A percentile compares a stretch with the other conserved stretches of the same genome.
Evolutionary conservation across 2,113 vertebrate species (phyloP).

Genomic region (Probosciger aterrimus): DNA sequence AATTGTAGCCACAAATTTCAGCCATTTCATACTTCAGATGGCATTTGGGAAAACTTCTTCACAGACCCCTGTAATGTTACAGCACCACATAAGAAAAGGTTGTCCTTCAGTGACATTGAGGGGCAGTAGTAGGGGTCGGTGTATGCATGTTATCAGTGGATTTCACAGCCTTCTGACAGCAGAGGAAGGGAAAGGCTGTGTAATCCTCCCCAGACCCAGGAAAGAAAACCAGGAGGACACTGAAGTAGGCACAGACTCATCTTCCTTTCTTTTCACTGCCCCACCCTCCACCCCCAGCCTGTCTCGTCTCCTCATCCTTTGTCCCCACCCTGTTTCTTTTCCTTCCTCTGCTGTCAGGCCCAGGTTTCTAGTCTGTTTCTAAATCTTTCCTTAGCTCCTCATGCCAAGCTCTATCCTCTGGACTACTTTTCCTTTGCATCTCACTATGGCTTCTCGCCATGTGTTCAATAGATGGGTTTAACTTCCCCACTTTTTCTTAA

Average conservation of each 20-base stretch:
- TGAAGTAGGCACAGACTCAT: slow-evolving; percentile 54
- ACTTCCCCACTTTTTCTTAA: not conserved
- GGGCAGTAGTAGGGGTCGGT: not conserved
- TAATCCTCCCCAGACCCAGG: not conserved
- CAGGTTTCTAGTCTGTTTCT: slow-evolving; percentile 54
- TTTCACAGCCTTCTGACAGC: not conserved
- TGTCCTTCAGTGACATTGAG: accelerated
- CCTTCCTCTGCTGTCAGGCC: not conserved
- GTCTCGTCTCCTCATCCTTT: slow-evolving; percentile 29
- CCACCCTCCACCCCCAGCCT: slow-evolving; percentile 47
- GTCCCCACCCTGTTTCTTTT: slow-evolving; percentile 53
- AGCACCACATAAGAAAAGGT: not conserved
- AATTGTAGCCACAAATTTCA: not conserved
- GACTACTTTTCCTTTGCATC: not conserved
- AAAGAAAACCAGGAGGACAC: slow-evolving; percentile 36
- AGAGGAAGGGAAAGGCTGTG: not conserved
- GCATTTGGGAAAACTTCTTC: not conserved
- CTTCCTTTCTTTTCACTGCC: slow-evolving; percentile 39
- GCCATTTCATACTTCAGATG: not conserved
- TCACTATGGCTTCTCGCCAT: not conserved
- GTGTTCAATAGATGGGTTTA: not conserved
- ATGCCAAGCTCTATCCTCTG: not conserved
- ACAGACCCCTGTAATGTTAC: accelerated
- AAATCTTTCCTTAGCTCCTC: slow-evolving; percentile 31
- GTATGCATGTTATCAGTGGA: not conserved